These are phyloP conservation scores for Lucilia sericata DNA, from an alignment of 1,140 invertebrate genomes.

Conservation along the genomic window DNA sequence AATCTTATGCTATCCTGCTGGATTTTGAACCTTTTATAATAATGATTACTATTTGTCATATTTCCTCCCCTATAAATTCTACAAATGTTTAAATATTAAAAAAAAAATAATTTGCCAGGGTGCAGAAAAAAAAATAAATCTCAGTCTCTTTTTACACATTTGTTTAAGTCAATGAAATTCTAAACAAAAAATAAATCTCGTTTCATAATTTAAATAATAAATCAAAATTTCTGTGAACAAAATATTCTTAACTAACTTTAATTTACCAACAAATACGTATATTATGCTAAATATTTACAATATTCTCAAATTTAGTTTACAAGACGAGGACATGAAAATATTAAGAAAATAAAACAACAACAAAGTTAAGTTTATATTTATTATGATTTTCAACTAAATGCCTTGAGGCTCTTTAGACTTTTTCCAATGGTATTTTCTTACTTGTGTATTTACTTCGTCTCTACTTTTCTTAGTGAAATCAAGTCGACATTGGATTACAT, in stretches of 20 bases:
- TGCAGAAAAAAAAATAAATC: neutral
- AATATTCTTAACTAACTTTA: neutral
- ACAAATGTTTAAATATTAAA: neutral
- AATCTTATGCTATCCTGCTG: neutral
- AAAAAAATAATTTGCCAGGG: too few relatives aligned
- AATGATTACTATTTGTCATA: conserved; percentile 3
- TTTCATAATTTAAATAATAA: conserved; percentile 11
- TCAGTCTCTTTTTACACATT: neutral
- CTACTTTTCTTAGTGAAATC: too few relatives aligned
- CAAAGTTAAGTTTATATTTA: neutral
- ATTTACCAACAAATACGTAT: neutral
- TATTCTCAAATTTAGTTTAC: neutral
- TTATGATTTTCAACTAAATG: neutral
- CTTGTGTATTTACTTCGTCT: neutral
- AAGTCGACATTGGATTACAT: too few relatives aligned
- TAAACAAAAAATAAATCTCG: neutral
- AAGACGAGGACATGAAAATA: neutral
- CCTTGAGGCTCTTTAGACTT: neutral
- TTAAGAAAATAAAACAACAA: neutral
- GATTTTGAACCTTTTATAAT: neutral
- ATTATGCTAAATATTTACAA: neutral
- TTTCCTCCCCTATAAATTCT: neutral
- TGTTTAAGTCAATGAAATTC: neutral
- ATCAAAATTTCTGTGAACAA: neutral
- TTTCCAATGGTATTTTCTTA: neutral